Evolutionary conservation across 2,113 vertebrate species (phyloP).

Genomic region (Callithrix jacchus): DNA sequence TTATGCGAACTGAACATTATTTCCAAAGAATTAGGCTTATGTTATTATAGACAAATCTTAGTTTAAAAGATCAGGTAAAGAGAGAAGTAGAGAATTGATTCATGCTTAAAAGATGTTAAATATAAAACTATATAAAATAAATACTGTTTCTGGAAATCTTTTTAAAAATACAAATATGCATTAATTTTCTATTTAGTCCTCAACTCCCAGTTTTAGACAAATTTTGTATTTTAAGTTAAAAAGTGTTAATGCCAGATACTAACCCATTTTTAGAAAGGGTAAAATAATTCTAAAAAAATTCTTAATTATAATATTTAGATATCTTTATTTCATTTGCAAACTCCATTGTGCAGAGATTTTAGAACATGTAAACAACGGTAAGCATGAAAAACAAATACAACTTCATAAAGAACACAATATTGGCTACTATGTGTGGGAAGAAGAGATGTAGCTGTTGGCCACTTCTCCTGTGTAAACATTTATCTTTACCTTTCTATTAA

Average conservation of each 20-base stretch:
- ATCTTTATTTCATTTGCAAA: conserved; percentile 58
- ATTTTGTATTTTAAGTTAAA: conserved; percentile 12
- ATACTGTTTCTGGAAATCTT: conserved; percentile 71
- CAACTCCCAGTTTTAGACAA: background rate
- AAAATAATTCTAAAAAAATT: background rate
- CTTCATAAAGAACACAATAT: background rate
- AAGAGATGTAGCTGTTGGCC: background rate
- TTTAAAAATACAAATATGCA: conserved; percentile 54
- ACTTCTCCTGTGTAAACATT: background rate
- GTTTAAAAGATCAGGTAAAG: conserved; percentile 83
- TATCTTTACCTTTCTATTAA: conserved; percentile 23
- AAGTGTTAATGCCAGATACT: background rate
- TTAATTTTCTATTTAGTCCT: conserved; percentile 50
- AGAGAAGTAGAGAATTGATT: conserved; percentile 1
- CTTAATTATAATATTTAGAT: background rate
- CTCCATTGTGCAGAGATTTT: conserved; percentile 47
- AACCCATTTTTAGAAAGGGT: background rate
- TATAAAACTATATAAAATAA: conserved; percentile 58
- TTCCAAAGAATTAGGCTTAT: conserved; percentile 93
- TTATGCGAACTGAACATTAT: conserved; percentile 91
- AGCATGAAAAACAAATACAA: background rate
- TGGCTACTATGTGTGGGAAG: background rate
- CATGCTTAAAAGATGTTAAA: conserved; percentile 50
- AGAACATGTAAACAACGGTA: background rate
- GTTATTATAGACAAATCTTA: conserved; percentile 87